phyloP scores from a whole-genome alignment of 2,797 vertebrate species.

The Oryzias dopingdopingensis region DNA sequence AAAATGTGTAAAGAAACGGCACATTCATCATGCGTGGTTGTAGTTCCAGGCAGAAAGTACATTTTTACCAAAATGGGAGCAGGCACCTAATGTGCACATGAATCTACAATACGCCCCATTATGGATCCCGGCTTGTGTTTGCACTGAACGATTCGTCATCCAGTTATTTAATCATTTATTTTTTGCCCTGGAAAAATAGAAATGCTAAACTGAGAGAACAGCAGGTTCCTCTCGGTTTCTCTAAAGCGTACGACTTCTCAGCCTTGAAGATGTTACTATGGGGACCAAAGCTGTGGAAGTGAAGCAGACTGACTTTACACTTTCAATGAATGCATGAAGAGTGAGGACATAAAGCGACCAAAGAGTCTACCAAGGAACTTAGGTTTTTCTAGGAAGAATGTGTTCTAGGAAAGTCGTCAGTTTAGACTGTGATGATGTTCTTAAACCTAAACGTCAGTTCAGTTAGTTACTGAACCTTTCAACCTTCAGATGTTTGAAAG shows the following conservation, averaged over 20 bases:
- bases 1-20: conserved; percentile 10
- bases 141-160: background rate
- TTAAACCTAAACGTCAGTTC: no score
- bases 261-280: conserved; percentile 33
- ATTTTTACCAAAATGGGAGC: background rate
- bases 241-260: conserved; percentile 7
- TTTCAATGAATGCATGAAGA: no score
- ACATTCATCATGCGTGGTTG: conserved; percentile 1
- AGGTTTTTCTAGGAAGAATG: no score
- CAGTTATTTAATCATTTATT: conserved; percentile 4
- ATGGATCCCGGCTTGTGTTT: conserved; percentile 2
- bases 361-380: no score
- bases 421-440: no score
- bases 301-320: conserved; percentile 23
- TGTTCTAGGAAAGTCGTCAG: no score
- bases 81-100: background rate
- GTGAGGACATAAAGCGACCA: no score
- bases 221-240: conserved; percentile 12
- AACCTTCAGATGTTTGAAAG: no score
- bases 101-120: background rate
- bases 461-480: no score
- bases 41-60: conserved; percentile 7
- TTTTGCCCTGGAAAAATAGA: conserved; percentile 1
- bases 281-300: conserved; percentile 34
- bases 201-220: conserved; percentile 5